These are phyloP conservation scores for Nasonia giraulti DNA, from an alignment of 1,140 invertebrate genomes.

Conservation along the genomic window DNA sequence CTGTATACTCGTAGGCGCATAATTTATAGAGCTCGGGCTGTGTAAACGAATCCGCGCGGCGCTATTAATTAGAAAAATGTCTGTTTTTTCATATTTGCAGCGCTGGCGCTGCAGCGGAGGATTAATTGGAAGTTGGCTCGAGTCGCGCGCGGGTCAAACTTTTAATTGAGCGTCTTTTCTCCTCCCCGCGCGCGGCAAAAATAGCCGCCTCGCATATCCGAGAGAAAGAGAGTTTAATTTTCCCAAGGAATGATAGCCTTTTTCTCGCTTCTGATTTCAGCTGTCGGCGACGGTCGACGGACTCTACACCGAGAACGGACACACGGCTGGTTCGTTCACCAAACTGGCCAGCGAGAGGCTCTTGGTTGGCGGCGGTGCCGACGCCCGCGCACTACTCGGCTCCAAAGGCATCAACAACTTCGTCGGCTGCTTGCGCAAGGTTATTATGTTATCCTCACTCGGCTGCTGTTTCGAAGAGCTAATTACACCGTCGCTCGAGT, in stretches of 20 bases:
- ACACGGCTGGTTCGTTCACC: conserved; percentile 93
- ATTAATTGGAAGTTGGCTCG: background rate
- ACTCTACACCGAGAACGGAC: conserved; percentile 92
- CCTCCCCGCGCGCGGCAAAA: background rate
- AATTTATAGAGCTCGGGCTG: background rate
- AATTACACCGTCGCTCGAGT: too few relatives aligned
- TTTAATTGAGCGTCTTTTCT: background rate
- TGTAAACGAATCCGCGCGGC: background rate
- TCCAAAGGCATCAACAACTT: conserved; percentile 92
- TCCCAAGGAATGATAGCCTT: background rate
- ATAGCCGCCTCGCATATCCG: background rate
- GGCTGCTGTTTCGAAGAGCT: too few relatives aligned
- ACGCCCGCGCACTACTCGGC: conserved; percentile 85
- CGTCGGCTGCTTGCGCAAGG: conserved; percentile 95
- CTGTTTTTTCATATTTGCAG: background rate
- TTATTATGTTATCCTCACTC: conserved; percentile 64
- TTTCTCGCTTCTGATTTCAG: conserved; percentile 75
- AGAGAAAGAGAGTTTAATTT: background rate
- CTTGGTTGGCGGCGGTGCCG: conserved; percentile 92
- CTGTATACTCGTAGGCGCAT: background rate
- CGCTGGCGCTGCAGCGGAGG: too few relatives aligned
- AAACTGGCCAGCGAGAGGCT: conserved; percentile 90
- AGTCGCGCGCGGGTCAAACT: background rate
- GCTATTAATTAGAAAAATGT: background rate
- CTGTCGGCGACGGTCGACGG: conserved; percentile 94